Percentiles rank a stretch among this genome's conserved stretches.
Evolutionary conservation across 2,113 vertebrate species (phyloP).

Genomic region (Mastomys coucha): DNA sequence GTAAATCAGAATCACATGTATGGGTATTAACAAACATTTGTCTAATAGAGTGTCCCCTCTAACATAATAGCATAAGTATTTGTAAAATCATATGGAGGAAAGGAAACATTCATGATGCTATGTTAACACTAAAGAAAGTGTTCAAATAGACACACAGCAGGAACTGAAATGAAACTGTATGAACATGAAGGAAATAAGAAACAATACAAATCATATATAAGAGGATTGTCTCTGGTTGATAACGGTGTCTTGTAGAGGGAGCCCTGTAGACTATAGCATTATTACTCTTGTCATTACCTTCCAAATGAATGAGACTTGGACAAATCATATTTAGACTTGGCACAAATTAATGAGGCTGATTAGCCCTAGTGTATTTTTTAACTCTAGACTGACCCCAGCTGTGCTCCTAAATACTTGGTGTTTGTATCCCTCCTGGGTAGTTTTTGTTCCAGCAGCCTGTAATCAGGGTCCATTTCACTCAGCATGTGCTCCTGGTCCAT

Average conservation of each 20-base stretch:
- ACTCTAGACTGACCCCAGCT: too few species aligned
- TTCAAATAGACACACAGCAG: neutral
- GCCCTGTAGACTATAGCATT: too few species aligned
- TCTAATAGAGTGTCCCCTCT: neutral
- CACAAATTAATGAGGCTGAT: too few species aligned
- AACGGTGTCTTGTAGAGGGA: neutral
- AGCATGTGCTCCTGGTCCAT: too few species aligned
- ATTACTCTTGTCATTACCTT: too few species aligned
- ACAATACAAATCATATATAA: neutral
- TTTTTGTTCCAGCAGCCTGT: too few species aligned
- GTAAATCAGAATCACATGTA: neutral
- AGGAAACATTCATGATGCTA: neutral
- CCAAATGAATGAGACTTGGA: too few species aligned
- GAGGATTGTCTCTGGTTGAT: neutral
- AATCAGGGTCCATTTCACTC: too few species aligned
- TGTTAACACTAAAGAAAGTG: neutral
- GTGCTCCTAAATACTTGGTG: too few species aligned
- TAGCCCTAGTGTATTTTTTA: too few species aligned
- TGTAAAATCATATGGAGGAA: neutral
- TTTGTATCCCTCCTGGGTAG: too few species aligned
- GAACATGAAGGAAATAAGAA: neutral
- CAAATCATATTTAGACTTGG: too few species aligned
- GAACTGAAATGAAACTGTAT: neutral
- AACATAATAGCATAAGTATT: neutral
- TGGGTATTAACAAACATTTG: neutral